Evolutionary conservation across 2,113 vertebrate genomes (phyloP), one percentile per base, ranked within the genome.

Genomic region (Campylomormyrus tamandua): DNA sequence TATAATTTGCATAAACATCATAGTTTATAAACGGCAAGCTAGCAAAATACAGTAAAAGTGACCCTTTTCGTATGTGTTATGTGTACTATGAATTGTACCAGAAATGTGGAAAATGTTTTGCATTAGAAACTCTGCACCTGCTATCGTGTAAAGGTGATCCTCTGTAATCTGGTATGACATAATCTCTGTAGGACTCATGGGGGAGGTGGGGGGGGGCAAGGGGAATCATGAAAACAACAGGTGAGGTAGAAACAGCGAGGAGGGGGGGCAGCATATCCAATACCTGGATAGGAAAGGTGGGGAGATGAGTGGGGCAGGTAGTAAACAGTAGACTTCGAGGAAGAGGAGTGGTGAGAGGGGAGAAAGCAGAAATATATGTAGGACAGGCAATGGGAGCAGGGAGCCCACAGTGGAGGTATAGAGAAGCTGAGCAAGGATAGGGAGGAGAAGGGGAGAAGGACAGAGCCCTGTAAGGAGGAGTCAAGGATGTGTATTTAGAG

Each of bases 111-210:
- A n/a, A 49, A 49, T 49, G 46, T 48, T 49, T 86, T 84, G 66
- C 27, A 31, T 50, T 31, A 85, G 89, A 45, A 45, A 88, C 24
- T 8, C 46, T 74, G 3, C 84, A 19, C 58, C 87, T 84, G 88
- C 17, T 46, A 88, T 91, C 83, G 85, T 77, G 11, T 93, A 93
- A 94, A 94, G 93, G 94, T 94, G 94, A 95, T 94, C 93, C 92
- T 46, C 87, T 93, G 90, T 95, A 95, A 95, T 95, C 94, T 90
- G 91, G 91, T 93, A 93, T 95, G 92, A 92, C 92, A 94, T 94
- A 95, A 95, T 95, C 94, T 94, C 91, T 91, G 93, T 93, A 91
- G 92, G 35, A 92, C 92, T 46, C 89, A 90, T 91, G 92, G 90
- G 90, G 92, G 89, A 87, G 89, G 89, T 45, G 42, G 58, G 45